Conservation (phyloP, 1,140 invertebrate species). For the Ditylenchus dipsaci region DNA sequence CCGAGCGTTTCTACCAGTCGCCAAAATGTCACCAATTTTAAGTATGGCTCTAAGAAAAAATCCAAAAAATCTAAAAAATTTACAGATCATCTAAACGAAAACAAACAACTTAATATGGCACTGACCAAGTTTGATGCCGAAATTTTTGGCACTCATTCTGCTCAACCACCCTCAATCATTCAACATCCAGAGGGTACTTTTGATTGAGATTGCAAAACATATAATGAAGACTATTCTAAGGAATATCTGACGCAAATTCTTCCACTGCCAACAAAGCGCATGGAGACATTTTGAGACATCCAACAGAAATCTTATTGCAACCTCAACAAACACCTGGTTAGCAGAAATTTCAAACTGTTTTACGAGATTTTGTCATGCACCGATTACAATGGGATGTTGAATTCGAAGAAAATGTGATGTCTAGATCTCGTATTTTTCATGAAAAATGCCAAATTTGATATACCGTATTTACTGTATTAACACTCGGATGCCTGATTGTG, state of each 20-base stretch:
- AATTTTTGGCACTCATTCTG: background rate
- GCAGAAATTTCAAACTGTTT: background rate
- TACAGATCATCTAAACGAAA: background rate
- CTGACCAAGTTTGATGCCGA: background rate
- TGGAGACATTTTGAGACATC: background rate
- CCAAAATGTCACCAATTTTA: constrained; percentile 26
- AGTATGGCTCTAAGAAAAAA: background rate
- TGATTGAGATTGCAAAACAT: no score
- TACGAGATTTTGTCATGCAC: no score
- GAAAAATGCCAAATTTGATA: no score
- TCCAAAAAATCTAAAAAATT: no score
- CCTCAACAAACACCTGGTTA: background rate
- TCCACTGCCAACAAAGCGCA: background rate
- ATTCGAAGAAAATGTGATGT: no score
- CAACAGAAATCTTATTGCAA: background rate
- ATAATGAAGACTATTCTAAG: no score
- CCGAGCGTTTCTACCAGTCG: constrained; percentile 26
- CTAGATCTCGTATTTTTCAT: no score
- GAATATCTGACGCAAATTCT: background rate
- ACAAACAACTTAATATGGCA: background rate
- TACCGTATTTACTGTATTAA: no score
- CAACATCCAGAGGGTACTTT: background rate
- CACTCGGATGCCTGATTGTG: no score
- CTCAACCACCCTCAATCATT: background rate
- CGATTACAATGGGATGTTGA: no score